These are phyloP conservation scores for Tetropium fuscum DNA, from an alignment of 2,888 invertebrate species.

Conservation along the genomic window DNA sequence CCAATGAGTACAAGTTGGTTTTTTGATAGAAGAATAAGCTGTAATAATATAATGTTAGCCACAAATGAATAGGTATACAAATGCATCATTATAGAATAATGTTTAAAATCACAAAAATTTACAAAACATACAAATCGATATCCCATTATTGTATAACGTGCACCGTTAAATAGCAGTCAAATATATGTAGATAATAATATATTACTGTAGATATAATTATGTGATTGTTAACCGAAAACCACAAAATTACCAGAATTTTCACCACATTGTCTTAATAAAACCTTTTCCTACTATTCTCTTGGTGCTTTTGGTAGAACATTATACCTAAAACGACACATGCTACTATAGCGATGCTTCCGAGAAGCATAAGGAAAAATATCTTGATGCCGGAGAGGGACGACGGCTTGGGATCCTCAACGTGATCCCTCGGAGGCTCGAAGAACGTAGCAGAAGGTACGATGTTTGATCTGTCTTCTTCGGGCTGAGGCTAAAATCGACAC, in stretches of 20 bases:
- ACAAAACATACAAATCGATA: neutral
- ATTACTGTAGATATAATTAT: slow-evolving; percentile 7
- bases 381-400: slow-evolving; percentile 90
- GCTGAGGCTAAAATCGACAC: slow-evolving; percentile 62
- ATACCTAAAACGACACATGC: slow-evolving; percentile 89
- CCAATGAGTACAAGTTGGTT: no score
- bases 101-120: neutral
- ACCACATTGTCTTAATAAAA: slow-evolving; percentile 71
- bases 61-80: no score
- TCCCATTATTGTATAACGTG: neutral
- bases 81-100: neutral
- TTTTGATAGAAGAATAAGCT: no score
- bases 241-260: neutral
- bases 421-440: slow-evolving; percentile 92
- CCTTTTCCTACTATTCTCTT: slow-evolving; percentile 89
- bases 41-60: no score
- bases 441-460: slow-evolving; percentile 91
- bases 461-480: slow-evolving; percentile 80
- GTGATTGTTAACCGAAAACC: slow-evolving; percentile 7
- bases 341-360: slow-evolving; percentile 85
- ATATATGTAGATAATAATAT: slow-evolving; percentile 10
- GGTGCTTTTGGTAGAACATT: slow-evolving; percentile 93
- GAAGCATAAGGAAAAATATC: slow-evolving; percentile 88
- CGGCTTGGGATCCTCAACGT: slow-evolving; percentile 89
- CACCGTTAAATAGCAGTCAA: slow-evolving; percentile 18